phyloP scores from a whole-genome alignment of 2,113 vertebrate species.

The Gracilinanus agilis region DNA sequence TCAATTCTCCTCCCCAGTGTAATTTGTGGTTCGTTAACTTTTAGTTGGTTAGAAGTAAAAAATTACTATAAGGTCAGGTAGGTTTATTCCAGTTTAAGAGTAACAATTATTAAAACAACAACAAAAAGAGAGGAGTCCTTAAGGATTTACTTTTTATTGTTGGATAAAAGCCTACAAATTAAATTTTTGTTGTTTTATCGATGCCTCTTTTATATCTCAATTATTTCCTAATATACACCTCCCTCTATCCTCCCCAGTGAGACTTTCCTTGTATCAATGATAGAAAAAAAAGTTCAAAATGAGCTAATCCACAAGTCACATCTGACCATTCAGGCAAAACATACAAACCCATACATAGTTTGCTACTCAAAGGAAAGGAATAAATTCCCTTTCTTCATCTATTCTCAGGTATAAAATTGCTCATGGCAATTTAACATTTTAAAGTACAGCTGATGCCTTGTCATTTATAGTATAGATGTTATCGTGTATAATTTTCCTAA shows the following conservation, averaged over 20 bases:
- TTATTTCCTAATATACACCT: not conserved
- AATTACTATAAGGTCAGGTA: constrained; percentile 72
- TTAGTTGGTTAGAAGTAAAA: constrained; percentile 74
- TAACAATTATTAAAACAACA: constrained; percentile 62
- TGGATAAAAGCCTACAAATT: constrained; percentile 68
- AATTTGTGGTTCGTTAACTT: constrained; percentile 76
- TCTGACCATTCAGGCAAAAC: not conserved
- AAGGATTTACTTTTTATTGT: constrained; percentile 66
- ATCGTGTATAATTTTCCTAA: not conserved
- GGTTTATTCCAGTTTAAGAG: constrained; percentile 68
- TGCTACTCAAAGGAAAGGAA: not conserved
- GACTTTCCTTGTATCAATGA: not conserved
- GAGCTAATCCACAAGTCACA: not conserved
- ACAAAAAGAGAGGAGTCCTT: constrained; percentile 12
- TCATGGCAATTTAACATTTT: not conserved
- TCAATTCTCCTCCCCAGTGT: constrained; percentile 68
- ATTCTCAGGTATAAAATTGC: not conserved
- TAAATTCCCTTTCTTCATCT: not conserved
- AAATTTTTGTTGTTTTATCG: constrained; percentile 62
- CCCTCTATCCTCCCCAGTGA: not conserved
- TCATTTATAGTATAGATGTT: not conserved
- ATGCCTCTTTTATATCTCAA: constrained; percentile 5
- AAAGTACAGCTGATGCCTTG: not conserved
- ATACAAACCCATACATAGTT: not conserved
- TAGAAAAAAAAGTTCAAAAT: constrained; percentile 21